phyloP scores from a whole-genome alignment of 2,113 vertebrate genomes.

The Macrotis lagotis region DNA sequence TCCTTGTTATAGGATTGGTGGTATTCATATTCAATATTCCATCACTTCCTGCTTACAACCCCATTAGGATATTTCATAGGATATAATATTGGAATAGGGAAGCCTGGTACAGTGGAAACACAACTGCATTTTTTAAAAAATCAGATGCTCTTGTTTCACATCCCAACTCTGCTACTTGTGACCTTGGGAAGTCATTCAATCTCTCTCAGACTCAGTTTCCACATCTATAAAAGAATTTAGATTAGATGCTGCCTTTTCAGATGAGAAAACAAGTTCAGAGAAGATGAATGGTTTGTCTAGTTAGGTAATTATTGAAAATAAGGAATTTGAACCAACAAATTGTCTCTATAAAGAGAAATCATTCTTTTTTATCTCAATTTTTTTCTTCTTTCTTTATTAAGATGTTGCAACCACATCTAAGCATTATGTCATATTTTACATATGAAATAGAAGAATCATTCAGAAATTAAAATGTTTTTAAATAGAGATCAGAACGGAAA shows the following conservation, averaged over 20 bases:
- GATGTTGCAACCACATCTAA: conserved; percentile 39
- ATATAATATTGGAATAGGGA: background rate
- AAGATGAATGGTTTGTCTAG: background rate
- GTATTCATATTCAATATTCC: background rate
- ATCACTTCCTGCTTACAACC: conserved; percentile 42
- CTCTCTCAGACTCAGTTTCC: background rate
- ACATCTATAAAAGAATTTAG: background rate
- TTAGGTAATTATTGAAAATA: background rate
- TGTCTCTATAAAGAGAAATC: background rate
- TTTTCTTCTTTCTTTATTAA: conserved; percentile 41
- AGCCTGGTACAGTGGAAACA: background rate
- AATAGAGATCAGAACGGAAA: background rate
- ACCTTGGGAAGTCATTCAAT: background rate
- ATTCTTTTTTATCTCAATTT: background rate
- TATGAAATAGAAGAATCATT: conserved; percentile 44
- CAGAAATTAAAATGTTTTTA: conserved; percentile 19
- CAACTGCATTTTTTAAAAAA: background rate
- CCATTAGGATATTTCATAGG: background rate
- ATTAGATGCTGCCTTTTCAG: background rate
- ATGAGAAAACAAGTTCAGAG: background rate
- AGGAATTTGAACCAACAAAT: background rate
- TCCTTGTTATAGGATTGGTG: conserved; percentile 6
- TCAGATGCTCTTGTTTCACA: background rate
- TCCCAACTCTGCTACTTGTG: background rate
- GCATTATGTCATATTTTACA: conserved; percentile 38